Percentiles rank a stretch among this genome's conserved stretches.
These are phyloP conservation scores for Phainopepla nitens DNA, from an alignment of 2,113 vertebrate genomes.

Conservation along the genomic window DNA sequence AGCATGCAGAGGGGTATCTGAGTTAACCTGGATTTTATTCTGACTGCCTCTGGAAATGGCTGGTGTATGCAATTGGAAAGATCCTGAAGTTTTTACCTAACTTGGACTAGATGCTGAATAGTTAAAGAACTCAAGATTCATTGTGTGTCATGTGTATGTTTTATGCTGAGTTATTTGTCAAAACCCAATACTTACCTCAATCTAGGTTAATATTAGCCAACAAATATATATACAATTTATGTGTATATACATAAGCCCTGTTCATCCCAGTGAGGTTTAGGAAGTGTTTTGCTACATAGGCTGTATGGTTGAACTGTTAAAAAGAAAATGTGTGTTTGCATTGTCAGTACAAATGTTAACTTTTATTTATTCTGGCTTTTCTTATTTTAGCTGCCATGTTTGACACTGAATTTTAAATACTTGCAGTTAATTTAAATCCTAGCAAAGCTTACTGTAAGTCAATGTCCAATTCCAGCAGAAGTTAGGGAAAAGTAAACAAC, in stretches of 20 bases:
- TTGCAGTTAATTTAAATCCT: neutral
- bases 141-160: neutral
- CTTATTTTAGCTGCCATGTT: neutral
- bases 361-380: neutral
- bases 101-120: neutral
- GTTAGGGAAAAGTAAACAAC: neutral
- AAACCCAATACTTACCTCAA: neutral
- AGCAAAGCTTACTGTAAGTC: neutral
- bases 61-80: neutral
- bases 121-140: neutral
- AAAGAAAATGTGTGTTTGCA: neutral
- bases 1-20: neutral
- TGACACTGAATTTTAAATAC: neutral
- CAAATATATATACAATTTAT: neutral
- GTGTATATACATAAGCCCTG: neutral
- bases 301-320: neutral
- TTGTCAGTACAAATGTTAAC: slow-evolving; percentile 10
- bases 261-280: neutral
- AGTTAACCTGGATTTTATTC: neutral
- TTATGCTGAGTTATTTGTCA: neutral
- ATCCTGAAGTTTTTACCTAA: neutral
- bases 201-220: neutral
- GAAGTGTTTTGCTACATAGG: neutral
- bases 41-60: neutral
- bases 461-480: neutral